phyloP scores from a whole-genome alignment of 2,113 vertebrate species.

The Coptodon bakossiorum region DNA sequence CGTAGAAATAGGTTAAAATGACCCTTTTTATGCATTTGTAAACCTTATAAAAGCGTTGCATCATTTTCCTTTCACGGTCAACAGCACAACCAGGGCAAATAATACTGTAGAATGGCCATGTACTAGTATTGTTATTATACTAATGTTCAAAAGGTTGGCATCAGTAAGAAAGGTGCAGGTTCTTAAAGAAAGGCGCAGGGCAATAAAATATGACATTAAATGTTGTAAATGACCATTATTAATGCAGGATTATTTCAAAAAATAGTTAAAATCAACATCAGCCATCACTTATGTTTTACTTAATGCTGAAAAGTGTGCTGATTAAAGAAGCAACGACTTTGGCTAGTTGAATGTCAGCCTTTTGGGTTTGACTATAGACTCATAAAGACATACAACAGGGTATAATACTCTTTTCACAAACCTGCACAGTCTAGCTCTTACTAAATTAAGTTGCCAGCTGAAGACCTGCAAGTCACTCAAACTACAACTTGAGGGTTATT shows the following conservation, averaged over 20 bases:
- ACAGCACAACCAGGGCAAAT: neutral
- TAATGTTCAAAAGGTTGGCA: neutral
- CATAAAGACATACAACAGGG: neutral
- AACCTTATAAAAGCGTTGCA: neutral
- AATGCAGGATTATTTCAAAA: neutral
- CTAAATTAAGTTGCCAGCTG: neutral
- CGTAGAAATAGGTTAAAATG: neutral
- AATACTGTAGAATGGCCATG: neutral
- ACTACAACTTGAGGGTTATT: neutral
- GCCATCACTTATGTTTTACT: neutral
- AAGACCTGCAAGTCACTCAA: neutral
- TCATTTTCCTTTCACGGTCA: neutral
- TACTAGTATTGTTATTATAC: neutral
- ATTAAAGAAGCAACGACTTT: neutral
- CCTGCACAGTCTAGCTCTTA: neutral
- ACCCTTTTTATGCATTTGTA: neutral
- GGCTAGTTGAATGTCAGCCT: neutral
- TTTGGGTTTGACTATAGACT: neutral
- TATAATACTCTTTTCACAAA: neutral
- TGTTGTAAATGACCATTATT: neutral
- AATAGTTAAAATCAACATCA: neutral
- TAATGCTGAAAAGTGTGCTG: neutral
- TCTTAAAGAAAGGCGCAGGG: neutral
- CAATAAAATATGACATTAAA: neutral
- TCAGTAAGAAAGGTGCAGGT: neutral